phyloP scores from a whole-genome alignment of 2,113 vertebrate species.

The Rostratula benghalensis region DNA sequence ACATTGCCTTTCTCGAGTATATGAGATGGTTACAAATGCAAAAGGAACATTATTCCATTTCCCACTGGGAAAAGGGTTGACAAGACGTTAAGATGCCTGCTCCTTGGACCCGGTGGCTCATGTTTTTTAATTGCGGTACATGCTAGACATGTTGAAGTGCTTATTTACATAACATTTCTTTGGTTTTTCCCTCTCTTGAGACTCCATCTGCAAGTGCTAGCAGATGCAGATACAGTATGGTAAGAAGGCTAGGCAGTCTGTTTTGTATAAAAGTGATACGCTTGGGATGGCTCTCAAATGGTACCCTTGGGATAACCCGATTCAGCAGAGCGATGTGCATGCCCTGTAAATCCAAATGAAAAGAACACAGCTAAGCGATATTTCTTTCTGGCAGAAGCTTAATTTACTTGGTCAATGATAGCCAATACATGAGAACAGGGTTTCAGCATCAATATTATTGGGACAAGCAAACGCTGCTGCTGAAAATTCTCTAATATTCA shows the following conservation, averaged over 20 bases:
- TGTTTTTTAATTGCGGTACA: not conserved
- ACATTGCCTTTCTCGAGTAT: not conserved
- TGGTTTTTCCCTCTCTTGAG: slow-evolving; percentile 10
- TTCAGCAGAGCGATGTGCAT: not conserved
- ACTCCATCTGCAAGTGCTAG: not conserved
- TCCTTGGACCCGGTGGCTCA: not conserved
- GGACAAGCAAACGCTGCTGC: not conserved
- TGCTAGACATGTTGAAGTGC: not conserved
- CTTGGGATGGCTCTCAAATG: not conserved
- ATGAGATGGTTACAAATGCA: not conserved
- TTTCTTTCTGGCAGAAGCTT: not conserved
- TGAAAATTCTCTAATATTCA: not conserved
- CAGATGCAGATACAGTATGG: slow-evolving; percentile 20
- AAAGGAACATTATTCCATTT: not conserved
- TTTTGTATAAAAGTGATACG: not conserved
- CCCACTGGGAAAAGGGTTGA: not conserved
- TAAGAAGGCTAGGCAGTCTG: not conserved
- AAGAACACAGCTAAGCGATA: not conserved
- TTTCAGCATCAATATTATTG: not conserved
- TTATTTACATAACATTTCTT: slow-evolving; percentile 26
- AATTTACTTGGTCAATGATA: not conserved
- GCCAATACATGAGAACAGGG: not conserved
- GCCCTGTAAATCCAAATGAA: not conserved
- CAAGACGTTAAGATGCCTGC: not conserved
- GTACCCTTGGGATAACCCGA: not conserved